A percentile compares a stretch with the other conserved stretches of the same genome.
phyloP scores from a whole-genome alignment of 2,888 invertebrate species.

The Drosophila imparisetae region DNA sequence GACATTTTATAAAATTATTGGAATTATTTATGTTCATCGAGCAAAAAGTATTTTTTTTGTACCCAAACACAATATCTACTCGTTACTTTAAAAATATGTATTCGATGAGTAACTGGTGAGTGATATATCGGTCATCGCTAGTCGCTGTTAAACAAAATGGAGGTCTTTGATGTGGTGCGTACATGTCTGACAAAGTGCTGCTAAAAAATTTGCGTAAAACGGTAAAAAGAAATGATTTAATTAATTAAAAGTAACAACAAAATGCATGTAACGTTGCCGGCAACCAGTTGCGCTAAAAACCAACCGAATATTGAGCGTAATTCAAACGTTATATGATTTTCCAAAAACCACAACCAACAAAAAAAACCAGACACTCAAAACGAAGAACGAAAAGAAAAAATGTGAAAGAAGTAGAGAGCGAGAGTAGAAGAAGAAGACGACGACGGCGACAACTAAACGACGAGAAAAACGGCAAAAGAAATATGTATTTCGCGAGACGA shows the following conservation, averaged over 20 bases:
- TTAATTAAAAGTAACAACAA: constrained; percentile 67
- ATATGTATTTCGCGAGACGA: constrained; percentile 82
- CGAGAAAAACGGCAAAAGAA: constrained; percentile 81
- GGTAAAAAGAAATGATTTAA: constrained; percentile 81
- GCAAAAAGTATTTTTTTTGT: constrained; percentile 6
- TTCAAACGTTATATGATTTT: constrained; percentile 74
- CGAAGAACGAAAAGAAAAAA: constrained; percentile 71
- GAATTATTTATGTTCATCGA: background rate
- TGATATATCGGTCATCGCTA: constrained; percentile 50
- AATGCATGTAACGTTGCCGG: constrained; percentile 60
- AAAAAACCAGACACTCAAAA: constrained; percentile 68
- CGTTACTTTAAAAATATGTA: constrained; percentile 12
- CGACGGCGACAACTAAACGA: constrained; percentile 69
- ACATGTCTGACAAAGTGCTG: constrained; percentile 83
- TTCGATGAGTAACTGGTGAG: constrained; percentile 1
- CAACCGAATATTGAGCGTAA: constrained; percentile 60
- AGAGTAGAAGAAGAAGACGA: constrained; percentile 60
- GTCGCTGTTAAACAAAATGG: constrained; percentile 84
- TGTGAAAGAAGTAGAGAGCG: constrained; percentile 79
- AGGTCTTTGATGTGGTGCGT: constrained; percentile 85
- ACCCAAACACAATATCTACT: constrained; percentile 37
- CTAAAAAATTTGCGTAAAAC: constrained; percentile 82
- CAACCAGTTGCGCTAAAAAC: constrained; percentile 64
- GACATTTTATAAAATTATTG: background rate
- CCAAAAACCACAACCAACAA: constrained; percentile 70